Evolutionary conservation across 2,797 vertebrate genomes (phyloP), one percentile per base, ranked within the genome.

Genomic region (Pseudochromis fuscus): DNA sequence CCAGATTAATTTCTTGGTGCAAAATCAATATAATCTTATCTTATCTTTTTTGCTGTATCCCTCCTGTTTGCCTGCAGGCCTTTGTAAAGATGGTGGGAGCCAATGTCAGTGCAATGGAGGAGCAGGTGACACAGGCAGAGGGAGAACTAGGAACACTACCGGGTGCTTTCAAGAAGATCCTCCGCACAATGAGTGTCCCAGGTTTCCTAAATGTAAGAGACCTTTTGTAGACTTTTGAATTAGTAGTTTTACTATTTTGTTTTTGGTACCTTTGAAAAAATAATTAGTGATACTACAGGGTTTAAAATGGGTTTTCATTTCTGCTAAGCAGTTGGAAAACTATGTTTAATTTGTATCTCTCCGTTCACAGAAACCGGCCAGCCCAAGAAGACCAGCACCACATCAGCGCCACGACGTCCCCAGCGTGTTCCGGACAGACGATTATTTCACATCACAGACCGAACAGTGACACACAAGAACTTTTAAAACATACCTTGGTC

Each of bases 71-170:
- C 7, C 48, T 16, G 13, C 77, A 96, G 95, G 91, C 95, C 61
- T 98, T 99, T 91, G 97, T 98, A 57, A 95, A 95, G 79, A 95
- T 96, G 95, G 88, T 98, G 25, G 95, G 95, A 59, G 86, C 92
- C 68, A 94, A 94, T 0, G 96, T 99, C 48, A 91, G 82, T 51
- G 89, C 90, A 3, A 93, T 99, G 95, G 98, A 99, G 87, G 96
- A 97, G 70, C 95, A 96, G 63, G 95, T 99, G n/a, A 85, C 87
- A 27, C 93, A 95, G 81, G 97, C 97, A 45, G 98, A 99, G 84
- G 93, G 95, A 63, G 95, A 97, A 50, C 86, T 96, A 55, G 95
- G 95, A 49, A 88, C 95, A 28, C 93, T 95, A 75, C 97, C 97
- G 0, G 93, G 94, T 21, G 92, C 96, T 0, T 96, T 99, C 86